Conservation (phyloP, 1,140 invertebrate genomes). For the Microplitis mediator region DNA sequence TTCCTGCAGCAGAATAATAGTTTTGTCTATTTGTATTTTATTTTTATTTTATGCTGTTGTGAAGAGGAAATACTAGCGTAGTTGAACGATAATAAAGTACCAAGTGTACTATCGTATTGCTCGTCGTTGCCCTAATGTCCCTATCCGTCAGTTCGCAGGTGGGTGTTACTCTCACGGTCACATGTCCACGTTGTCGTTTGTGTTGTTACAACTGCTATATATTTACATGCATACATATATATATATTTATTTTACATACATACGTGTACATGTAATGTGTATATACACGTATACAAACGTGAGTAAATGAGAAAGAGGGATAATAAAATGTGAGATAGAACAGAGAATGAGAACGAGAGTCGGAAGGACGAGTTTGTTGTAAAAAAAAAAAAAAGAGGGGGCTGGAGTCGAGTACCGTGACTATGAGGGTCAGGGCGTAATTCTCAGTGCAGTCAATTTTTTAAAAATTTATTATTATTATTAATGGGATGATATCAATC, state of each 20-base stretch:
- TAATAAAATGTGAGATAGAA: conserved; percentile 17
- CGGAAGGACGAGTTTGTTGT: conserved; percentile 2
- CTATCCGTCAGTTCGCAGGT: conserved; percentile 30
- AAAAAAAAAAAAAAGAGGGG: neutral
- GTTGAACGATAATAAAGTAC: no score
- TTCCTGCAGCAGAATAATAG: no score
- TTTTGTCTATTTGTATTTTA: no score
- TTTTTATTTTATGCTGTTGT: no score
- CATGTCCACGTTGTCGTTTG: neutral
- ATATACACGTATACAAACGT: neutral
- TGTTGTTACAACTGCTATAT: no score
- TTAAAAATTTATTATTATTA: conserved; percentile 31
- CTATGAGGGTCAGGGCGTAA: conserved; percentile 33
- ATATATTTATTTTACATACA: neutral
- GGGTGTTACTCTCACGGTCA: conserved; percentile 42
- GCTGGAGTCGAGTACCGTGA: conserved; percentile 36
- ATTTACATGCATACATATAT: neutral
- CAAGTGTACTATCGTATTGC: no score
- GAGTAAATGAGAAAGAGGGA: neutral
- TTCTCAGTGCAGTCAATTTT: conserved; percentile 14
- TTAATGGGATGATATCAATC: conserved; percentile 32
- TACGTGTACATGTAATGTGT: neutral
- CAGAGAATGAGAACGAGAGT: conserved; percentile 16
- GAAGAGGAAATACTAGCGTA: no score
- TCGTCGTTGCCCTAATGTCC: conserved; percentile 32